Conservation (phyloP, 2,113 vertebrate genomes). For the Jacana jacana region DNA sequence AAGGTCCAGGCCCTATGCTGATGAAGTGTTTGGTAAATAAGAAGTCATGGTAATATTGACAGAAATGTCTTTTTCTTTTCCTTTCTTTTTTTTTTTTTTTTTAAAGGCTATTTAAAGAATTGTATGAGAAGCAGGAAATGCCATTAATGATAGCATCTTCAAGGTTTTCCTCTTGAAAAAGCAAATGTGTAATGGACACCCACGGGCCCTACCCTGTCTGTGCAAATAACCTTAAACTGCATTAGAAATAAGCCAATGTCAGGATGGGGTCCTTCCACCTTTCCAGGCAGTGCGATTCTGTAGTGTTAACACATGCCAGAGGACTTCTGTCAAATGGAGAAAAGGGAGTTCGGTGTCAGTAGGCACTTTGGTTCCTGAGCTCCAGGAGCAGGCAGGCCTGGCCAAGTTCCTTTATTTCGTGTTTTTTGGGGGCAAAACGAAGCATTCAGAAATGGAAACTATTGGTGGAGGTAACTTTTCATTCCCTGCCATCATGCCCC, state of each 20-base stretch:
- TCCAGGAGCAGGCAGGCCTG: not conserved
- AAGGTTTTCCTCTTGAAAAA: constrained; percentile 18
- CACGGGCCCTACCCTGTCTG: not conserved
- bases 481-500: not conserved
- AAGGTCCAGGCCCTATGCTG: not conserved
- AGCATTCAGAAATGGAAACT: constrained; percentile 15
- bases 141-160: constrained; percentile 5
- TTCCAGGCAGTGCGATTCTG: not conserved
- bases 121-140: not conserved
- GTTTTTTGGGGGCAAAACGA: not conserved
- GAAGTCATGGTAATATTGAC: not conserved
- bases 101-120: not conserved
- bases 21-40: not conserved
- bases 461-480: not conserved
- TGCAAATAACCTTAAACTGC: not conserved
- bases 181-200: not conserved
- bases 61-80: not conserved
- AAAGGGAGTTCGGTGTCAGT: not conserved
- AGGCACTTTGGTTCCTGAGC: not conserved
- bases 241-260: not conserved
- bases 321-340: not conserved
- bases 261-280: not conserved
- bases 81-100: too few relatives aligned
- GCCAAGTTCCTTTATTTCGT: not conserved
- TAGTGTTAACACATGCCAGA: not conserved